Base-by-base conservation (phyloP, 2,888 invertebrate genomes). In the Spilarctia lutea region DNA sequence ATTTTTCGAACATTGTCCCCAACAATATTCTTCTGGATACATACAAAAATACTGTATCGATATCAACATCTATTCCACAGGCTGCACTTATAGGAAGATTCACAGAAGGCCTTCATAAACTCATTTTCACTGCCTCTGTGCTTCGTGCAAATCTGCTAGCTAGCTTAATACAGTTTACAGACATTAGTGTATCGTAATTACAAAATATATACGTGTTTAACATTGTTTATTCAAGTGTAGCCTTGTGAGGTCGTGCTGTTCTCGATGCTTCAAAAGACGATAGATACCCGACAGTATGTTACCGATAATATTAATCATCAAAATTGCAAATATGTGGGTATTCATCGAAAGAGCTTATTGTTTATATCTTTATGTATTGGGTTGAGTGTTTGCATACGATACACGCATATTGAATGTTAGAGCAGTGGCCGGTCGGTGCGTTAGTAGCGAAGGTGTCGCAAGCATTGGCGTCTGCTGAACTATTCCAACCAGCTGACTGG, bases 201-300 rank as follows among this genome's bases (percentile, higher is more conserved):
- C 90, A 90, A 90, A 88, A 88, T 83, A 65, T 35, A 60, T 74
- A 82, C 76, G 79, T 80, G 77, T 80, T 79, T 35, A 80, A 77
- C 72, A 73, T 72, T 91, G 88, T 95, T 95, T 94, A 88, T 78
- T 80, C 95, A 95, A 93, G 93, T 95, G 95, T 88, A 92, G 92
- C 94, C 94, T 94, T 93, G 91, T 87, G 91, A 92, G 94, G 94
- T 93, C 93, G 90, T 80, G 78, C 81, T 81, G 87, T 87, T 86
- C 85, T 78, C 85, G 86, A 86, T 85, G 83, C 83, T 84, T 85
- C 83, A 88, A 86, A 88, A 88, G 85, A 86, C 87, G 86, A 88
- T 87, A 88, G 87, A 87, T 88, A 85, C 78, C 77, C 77, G 81
- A 80, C 81, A 79, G 81, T 85, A 80, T 79, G 79, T 79, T 77